Percentiles rank a stretch among this genome's conserved stretches.
Evolutionary conservation across 2,888 invertebrate genomes (phyloP).

Genomic region (Sabatieria punctata): DNA sequence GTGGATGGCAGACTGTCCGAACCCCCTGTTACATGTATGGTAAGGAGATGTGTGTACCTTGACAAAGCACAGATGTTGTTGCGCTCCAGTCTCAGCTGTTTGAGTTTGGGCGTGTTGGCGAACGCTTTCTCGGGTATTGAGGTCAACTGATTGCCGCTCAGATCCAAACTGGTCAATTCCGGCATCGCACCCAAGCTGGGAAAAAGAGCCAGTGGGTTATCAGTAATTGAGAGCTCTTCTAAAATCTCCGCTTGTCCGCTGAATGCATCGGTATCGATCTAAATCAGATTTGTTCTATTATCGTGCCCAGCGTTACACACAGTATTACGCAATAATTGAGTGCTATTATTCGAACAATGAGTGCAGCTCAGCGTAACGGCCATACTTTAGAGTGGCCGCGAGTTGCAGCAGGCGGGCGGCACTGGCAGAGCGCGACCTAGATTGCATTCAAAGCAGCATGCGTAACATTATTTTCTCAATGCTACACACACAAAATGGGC

Average conservation of each 20-base stretch:
- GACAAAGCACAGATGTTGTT: conserved; percentile 20
- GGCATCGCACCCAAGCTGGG: conserved; percentile 17
- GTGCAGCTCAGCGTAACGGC: too few relatives aligned
- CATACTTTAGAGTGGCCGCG: too few relatives aligned
- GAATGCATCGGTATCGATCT: conserved; percentile 10
- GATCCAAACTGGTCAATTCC: conserved; percentile 13
- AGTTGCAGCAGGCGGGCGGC: too few relatives aligned
- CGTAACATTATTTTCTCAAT: too few relatives aligned
- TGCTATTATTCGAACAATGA: too few relatives aligned
- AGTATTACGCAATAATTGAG: too few relatives aligned
- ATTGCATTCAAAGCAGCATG: too few relatives aligned
- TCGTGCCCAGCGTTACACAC: background rate
- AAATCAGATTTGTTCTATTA: conserved; percentile 6
- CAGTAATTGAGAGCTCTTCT: conserved; percentile 17
- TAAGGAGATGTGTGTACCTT: too few relatives aligned
- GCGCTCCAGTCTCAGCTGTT: conserved; percentile 17
- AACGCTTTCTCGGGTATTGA: conserved; percentile 15
- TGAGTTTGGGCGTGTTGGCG: conserved; percentile 13
- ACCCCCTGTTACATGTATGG: background rate
- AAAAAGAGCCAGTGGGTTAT: conserved; percentile 17
- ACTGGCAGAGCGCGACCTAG: too few relatives aligned
- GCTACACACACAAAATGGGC: too few relatives aligned
- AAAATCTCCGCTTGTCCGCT: conserved; percentile 10
- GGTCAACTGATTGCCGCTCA: conserved; percentile 15
- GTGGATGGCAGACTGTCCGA: background rate